These are phyloP conservation scores for Pseudorhombus dupliciocellatus DNA, from an alignment of 2,113 vertebrate species.

Conservation along the genomic window DNA sequence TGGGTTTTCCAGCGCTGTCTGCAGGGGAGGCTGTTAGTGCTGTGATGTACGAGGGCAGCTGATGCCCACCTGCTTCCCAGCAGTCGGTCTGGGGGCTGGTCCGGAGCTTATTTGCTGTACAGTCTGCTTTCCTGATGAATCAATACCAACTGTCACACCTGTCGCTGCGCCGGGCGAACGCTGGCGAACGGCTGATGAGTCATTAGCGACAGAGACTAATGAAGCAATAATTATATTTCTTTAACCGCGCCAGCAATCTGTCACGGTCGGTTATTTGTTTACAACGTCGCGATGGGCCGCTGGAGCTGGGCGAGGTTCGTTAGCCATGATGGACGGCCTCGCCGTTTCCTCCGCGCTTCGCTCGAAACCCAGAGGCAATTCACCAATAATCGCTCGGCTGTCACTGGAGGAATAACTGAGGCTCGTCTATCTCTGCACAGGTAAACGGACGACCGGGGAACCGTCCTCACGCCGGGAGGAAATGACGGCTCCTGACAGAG, in stretches of 20 bases:
- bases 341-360: slow-evolving; percentile 35
- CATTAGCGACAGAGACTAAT: slow-evolving; percentile 51
- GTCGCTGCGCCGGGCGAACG: slow-evolving; percentile 62
- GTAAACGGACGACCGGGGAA: slow-evolving; percentile 21
- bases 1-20: slow-evolving; percentile 56
- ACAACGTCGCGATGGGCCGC: slow-evolving; percentile 29
- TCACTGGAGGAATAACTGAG: slow-evolving; percentile 15
- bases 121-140: slow-evolving; percentile 55
- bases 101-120: slow-evolving; percentile 61
- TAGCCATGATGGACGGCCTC: slow-evolving; percentile 49
- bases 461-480: slow-evolving; percentile 18
- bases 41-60: slow-evolving; percentile 81
- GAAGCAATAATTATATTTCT: slow-evolving; percentile 32
- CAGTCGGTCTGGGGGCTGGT: slow-evolving; percentile 69
- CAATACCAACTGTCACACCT: slow-evolving; percentile 78
- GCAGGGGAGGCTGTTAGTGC: slow-evolving; percentile 69
- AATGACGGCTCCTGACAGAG: slow-evolving; percentile 17
- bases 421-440: slow-evolving; percentile 17
- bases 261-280: slow-evolving; percentile 31
- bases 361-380: slow-evolving; percentile 40
- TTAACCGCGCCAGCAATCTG: slow-evolving; percentile 5
- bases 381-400: slow-evolving; percentile 31
- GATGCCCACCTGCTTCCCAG: slow-evolving; percentile 82
- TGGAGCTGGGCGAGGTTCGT: slow-evolving; percentile 56
- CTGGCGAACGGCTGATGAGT: slow-evolving; percentile 15